phyloP scores from a whole-genome alignment of 2,888 invertebrate species.

The Drosophila flavopinicola region DNA sequence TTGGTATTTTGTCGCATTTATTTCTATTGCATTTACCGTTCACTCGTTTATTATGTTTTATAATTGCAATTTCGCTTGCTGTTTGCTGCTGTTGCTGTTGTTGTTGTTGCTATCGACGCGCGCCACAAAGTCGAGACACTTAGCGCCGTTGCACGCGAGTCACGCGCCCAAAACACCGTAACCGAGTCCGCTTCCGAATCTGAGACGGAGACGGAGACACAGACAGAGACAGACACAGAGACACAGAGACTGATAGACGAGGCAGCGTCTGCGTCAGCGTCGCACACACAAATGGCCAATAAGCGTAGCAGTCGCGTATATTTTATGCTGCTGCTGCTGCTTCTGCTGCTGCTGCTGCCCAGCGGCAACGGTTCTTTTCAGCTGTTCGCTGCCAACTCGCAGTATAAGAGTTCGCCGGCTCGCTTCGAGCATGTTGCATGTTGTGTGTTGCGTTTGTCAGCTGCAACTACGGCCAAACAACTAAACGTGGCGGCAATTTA shows the following conservation, averaged over 20 bases:
- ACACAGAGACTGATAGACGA: slow-evolving; percentile 29
- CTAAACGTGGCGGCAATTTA: slow-evolving; percentile 2
- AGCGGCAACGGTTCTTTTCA: slow-evolving; percentile 35
- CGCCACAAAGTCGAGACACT: slow-evolving; percentile 20
- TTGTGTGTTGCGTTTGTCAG: slow-evolving; percentile 9
- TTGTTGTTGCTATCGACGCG: slow-evolving; percentile 7
- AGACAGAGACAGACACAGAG: slow-evolving; percentile 14
- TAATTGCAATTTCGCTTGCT: slow-evolving; percentile 36
- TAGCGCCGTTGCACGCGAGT: slow-evolving; percentile 41
- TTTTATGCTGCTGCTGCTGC: slow-evolving; percentile 74
- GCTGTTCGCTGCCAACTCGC: slow-evolving; percentile 16
- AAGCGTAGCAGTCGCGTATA: slow-evolving; percentile 61
- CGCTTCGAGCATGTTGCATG: slow-evolving; percentile 50
- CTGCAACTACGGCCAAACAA: slow-evolving; percentile 16
- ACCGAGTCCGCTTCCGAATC: slow-evolving; percentile 15
- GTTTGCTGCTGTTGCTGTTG: slow-evolving; percentile 11
- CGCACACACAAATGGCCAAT: slow-evolving; percentile 76
- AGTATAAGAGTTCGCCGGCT: slow-evolving; percentile 54
- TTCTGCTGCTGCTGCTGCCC: too few species aligned
- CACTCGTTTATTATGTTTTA: slow-evolving; percentile 44
- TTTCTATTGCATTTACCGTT: slow-evolving; percentile 71
- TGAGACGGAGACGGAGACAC: slow-evolving; percentile 6
- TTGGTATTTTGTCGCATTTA: slow-evolving; percentile 34
- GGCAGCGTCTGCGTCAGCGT: slow-evolving; percentile 66
- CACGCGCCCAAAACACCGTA: slow-evolving; percentile 16